A percentile compares a stretch with the other conserved stretches of the same genome.
Conservation (phyloP, 1,140 invertebrate genomes). For the Heliothis subflexa region DNA sequence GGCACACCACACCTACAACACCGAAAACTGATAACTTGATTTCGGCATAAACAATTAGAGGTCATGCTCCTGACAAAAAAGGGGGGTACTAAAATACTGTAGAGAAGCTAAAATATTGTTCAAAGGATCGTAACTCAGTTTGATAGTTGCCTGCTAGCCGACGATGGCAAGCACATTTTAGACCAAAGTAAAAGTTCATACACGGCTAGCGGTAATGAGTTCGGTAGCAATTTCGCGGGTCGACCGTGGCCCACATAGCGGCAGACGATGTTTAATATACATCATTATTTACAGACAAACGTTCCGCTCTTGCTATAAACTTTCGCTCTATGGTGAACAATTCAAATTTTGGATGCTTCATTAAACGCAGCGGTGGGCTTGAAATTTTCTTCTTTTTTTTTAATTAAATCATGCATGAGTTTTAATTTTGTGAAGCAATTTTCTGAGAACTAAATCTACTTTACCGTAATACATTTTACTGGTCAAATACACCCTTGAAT, state of each 20-base stretch:
- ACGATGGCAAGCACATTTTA: background rate
- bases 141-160: background rate
- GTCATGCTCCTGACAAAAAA: too few species aligned
- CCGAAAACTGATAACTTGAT: too few species aligned
- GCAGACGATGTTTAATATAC: conserved; percentile 52
- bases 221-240: conserved; percentile 54
- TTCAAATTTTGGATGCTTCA: conserved; percentile 28
- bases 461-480: too few species aligned
- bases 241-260: conserved; percentile 60
- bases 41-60: too few species aligned
- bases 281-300: conserved; percentile 51
- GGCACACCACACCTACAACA: too few species aligned
- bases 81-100: background rate
- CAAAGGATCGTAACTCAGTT: background rate
- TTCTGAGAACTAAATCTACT: background rate
- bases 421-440: background rate
- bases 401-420: background rate
- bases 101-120: background rate
- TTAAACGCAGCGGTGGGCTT: background rate
- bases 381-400: background rate
- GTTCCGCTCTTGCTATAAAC: conserved; percentile 34
- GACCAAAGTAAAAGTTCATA: conserved; percentile 27
- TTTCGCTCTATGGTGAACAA: conserved; percentile 34
- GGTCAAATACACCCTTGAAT: too few species aligned
- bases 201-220: conserved; percentile 29